These are phyloP conservation scores for Zalophus californianus DNA, from an alignment of 2,797 vertebrate genomes.

Conservation along the genomic window DNA sequence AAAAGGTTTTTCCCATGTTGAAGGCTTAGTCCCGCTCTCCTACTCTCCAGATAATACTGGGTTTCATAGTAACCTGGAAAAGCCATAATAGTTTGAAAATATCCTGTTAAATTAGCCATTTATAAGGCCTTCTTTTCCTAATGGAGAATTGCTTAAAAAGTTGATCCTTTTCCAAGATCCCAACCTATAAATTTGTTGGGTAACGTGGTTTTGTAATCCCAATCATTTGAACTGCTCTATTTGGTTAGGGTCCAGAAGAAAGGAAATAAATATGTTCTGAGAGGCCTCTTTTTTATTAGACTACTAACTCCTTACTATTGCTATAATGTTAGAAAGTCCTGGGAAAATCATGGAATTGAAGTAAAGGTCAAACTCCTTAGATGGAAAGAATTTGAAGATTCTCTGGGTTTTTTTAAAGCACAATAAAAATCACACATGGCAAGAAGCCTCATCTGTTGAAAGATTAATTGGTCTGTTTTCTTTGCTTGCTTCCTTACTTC, in stretches of 20 bases:
- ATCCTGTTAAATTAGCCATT: slow-evolving; percentile 47
- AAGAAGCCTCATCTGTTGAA: slow-evolving; percentile 74
- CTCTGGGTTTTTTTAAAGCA: slow-evolving; percentile 47
- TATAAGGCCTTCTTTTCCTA: slow-evolving; percentile 42
- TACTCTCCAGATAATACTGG: slow-evolving; percentile 35
- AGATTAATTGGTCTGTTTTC: slow-evolving; percentile 76
- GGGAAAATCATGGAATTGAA: slow-evolving; percentile 48
- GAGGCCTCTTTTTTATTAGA: not conserved
- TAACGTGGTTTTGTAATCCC: slow-evolving; percentile 25
- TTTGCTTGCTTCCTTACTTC: slow-evolving; percentile 72
- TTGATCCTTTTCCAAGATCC: slow-evolving; percentile 52
- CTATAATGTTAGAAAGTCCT: not conserved
- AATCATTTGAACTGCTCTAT: not conserved
- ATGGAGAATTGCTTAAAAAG: slow-evolving; percentile 44
- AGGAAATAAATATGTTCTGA: not conserved
- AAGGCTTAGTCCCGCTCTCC: slow-evolving; percentile 32
- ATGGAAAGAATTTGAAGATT: slow-evolving; percentile 69
- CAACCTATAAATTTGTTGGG: not conserved
- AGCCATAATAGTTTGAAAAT: slow-evolving; percentile 37
- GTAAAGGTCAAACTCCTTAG: slow-evolving; percentile 55
- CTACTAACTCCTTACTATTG: not conserved
- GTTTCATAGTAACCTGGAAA: slow-evolving; percentile 56
- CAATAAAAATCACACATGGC: slow-evolving; percentile 71
- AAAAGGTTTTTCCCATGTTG: slow-evolving; percentile 11
- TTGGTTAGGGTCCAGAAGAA: slow-evolving; percentile 36